Conservation (phyloP, 2,797 vertebrate species). For the Masticophis lateralis region DNA sequence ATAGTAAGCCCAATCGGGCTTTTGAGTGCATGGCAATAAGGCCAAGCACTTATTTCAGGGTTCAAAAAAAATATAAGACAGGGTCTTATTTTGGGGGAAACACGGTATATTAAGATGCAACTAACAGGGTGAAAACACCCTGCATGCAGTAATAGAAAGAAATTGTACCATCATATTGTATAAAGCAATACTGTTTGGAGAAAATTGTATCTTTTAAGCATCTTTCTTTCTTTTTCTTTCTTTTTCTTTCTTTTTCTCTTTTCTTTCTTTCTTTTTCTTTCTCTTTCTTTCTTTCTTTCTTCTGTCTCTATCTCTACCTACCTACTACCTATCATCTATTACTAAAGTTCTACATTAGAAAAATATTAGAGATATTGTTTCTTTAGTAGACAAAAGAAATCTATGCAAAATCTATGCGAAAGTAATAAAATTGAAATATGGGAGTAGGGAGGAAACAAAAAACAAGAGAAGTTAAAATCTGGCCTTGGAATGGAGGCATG, state of each 20-base stretch:
- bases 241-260: not conserved
- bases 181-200: not conserved
- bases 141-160: not conserved
- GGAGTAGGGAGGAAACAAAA: not conserved
- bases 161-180: not conserved
- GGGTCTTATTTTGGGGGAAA: no score
- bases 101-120: not conserved
- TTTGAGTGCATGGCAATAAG: no score
- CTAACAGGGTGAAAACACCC: rapidly evolving
- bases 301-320: not conserved
- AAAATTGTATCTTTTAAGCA: not conserved
- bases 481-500: not conserved
- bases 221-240: not conserved
- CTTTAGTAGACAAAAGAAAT: not conserved
- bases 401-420: not conserved
- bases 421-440: not conserved
- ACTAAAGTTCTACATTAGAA: not conserved
- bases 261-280: not conserved
- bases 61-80: no score
- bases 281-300: not conserved
- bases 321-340: not conserved
- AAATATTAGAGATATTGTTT: not conserved
- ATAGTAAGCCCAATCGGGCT: no score
- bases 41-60: no score
- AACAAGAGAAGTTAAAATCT: not conserved